Evolutionary conservation across 2,888 invertebrate genomes (phyloP), one percentile per base, ranked within the genome.

Genomic region (Byasa hedistus): DNA sequence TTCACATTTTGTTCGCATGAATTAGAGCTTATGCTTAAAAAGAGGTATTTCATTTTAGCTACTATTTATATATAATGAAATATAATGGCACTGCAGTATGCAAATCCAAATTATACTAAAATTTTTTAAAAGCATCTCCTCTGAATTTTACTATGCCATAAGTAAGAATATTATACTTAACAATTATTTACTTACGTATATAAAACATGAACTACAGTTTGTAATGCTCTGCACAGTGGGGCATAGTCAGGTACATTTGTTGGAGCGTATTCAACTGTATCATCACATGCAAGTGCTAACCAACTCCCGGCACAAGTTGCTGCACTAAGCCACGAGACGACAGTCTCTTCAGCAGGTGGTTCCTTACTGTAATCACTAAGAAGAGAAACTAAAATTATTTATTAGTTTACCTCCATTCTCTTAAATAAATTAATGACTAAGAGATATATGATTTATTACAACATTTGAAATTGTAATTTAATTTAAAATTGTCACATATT

Each of bases 221-320:
- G 76, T 56, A 91, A 71, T 3, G 89, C 85, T 24, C 83, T 82
- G 64, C 88, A 89, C 23, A 91, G 79, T n/a, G 89, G 89, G 73
- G 87, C 76, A 39, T 87, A 83, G 36, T 89, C 89, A 0, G 84
- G 81, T 64, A 91, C 78, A 10, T 85, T 71, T 12, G 82, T 82
- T 3, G 76, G 76, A 57, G 68, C 64, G 48, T 76, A 76, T 27
- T 85, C 87, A 0, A 75, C 71, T 10, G 81, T 73, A 66, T 84
- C 87, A 66, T 87, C 88, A 0, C 85, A 87, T 48, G 85, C 84
- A 52, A 90, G 75, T 0, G 83, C 80, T 52, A 91, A 80, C 91
- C 91, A 91, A 70, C 86, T 88, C 57, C 77, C 76, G 0, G 88
- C 87, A 68, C 91, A 91, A 0, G 76, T 81, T 0, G 90, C 86